Percentiles rank a stretch among this genome's conserved stretches.
Evolutionary conservation across 2,113 vertebrate species (phyloP).

Genomic region (Petromus typicus): DNA sequence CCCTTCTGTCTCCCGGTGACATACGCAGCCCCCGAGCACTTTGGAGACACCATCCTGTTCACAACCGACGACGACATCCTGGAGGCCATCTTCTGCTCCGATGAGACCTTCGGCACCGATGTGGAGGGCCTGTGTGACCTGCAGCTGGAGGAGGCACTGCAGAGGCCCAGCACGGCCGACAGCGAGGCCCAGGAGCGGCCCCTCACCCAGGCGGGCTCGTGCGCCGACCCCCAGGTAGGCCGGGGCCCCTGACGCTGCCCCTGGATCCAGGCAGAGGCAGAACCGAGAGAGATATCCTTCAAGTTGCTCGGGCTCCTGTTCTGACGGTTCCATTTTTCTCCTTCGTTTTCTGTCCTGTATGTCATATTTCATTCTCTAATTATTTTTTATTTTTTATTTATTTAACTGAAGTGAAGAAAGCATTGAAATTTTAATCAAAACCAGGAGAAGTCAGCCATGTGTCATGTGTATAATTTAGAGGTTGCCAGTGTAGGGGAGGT

Average conservation of each 20-base stretch:
- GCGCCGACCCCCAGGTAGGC: constrained; percentile 86
- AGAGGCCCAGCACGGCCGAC: constrained; percentile 94
- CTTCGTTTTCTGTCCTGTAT: constrained; percentile 13
- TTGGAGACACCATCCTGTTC: constrained; percentile 98
- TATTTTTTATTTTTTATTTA: constrained; percentile 32
- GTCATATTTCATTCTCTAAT: constrained; percentile 71
- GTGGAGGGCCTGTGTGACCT: constrained; percentile 81
- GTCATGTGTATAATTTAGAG: constrained; percentile 15
- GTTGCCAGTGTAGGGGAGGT: background rate
- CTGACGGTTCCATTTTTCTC: constrained; percentile 47
- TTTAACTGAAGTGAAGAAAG: constrained; percentile 46
- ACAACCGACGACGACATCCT: constrained; percentile 97
- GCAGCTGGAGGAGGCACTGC: constrained; percentile 89
- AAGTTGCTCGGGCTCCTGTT: background rate
- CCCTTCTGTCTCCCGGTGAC: constrained; percentile 13
- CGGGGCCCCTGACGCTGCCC: background rate
- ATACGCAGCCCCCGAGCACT: constrained; percentile 93
- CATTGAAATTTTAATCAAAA: constrained; percentile 71
- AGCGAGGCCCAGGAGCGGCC: constrained; percentile 94
- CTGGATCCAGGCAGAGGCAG: background rate
- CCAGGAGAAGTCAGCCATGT: background rate
- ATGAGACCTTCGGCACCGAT: constrained; percentile 90
- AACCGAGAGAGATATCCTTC: background rate
- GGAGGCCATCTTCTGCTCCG: constrained; percentile 94
- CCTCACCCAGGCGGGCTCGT: constrained; percentile 92